A percentile compares a stretch with the other conserved stretches of the same genome.
Evolutionary conservation across 2,888 invertebrate species (phyloP).

Genomic region (Rugalucina vietnamica): DNA sequence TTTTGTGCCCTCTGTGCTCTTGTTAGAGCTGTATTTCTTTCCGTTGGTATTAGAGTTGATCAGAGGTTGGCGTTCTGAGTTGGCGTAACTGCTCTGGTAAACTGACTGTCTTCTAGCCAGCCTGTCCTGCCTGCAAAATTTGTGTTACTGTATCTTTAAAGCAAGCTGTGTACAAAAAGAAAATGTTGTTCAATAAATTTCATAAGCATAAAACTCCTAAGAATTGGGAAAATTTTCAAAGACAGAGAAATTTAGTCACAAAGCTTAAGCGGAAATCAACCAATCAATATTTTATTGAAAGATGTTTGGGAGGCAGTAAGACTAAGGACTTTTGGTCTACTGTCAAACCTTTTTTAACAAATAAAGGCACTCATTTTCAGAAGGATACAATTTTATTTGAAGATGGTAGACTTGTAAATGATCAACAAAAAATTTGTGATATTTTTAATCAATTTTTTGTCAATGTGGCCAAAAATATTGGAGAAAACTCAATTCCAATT

Average conservation of each 20-base stretch:
- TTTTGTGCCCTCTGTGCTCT: background rate
- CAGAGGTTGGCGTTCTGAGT: background rate
- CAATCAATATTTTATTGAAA: constrained; percentile 13
- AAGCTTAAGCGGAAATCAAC: background rate
- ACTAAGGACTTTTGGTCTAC: background rate
- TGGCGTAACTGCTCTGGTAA: background rate
- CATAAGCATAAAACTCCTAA: background rate
- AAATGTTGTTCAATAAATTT: too few relatives aligned
- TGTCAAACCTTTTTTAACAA: constrained; percentile 9
- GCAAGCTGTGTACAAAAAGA: too few relatives aligned
- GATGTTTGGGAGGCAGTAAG: constrained; percentile 2
- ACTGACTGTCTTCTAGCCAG: background rate
- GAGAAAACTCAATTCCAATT: background rate
- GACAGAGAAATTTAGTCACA: constrained; percentile 28
- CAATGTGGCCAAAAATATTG: constrained; percentile 9
- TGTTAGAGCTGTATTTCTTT: background rate
- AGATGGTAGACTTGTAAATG: background rate
- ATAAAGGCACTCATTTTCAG: background rate
- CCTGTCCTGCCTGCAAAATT: too few relatives aligned
- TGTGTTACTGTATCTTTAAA: too few relatives aligned
- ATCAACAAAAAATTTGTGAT: constrained; percentile 3
- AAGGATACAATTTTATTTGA: constrained; percentile 5
- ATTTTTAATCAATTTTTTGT: constrained; percentile 9
- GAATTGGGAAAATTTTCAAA: too few relatives aligned
- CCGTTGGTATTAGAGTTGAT: background rate